These are phyloP conservation scores for Tolmerus cingulatus DNA, from an alignment of 2,888 invertebrate genomes.

Conservation along the genomic window DNA sequence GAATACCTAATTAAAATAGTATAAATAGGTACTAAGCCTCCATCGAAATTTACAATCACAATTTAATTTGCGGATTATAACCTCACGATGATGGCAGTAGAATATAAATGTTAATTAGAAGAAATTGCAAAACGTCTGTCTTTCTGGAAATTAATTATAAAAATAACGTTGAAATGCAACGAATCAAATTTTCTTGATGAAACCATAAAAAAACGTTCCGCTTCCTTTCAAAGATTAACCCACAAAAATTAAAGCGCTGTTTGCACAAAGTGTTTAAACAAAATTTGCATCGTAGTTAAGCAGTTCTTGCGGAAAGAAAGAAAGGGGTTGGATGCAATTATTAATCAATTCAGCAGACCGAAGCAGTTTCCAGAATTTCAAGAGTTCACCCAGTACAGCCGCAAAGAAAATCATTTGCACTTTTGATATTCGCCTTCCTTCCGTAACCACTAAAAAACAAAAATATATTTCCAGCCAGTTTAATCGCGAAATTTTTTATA, in stretches of 20 bases:
- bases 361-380: background rate
- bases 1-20: too few relatives aligned
- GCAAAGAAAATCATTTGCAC: background rate
- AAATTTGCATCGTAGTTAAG: background rate
- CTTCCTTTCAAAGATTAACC: background rate
- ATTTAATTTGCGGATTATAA: too few relatives aligned
- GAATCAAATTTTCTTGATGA: background rate
- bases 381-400: background rate
- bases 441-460: background rate
- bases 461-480: background rate
- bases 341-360: background rate
- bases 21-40: too few relatives aligned
- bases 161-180: background rate
- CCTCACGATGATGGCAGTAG: too few relatives aligned
- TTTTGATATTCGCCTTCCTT: background rate
- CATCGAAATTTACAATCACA: too few relatives aligned
- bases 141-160: background rate
- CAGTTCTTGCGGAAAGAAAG: background rate
- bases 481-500: background rate
- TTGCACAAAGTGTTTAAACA: background rate
- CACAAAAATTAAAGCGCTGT: background rate
- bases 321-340: background rate
- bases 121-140: background rate
- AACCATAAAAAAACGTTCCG: background rate
- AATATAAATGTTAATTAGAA: too few relatives aligned